phyloP scores from a whole-genome alignment of 2,797 vertebrate species.

The Acanthiza pusilla region DNA sequence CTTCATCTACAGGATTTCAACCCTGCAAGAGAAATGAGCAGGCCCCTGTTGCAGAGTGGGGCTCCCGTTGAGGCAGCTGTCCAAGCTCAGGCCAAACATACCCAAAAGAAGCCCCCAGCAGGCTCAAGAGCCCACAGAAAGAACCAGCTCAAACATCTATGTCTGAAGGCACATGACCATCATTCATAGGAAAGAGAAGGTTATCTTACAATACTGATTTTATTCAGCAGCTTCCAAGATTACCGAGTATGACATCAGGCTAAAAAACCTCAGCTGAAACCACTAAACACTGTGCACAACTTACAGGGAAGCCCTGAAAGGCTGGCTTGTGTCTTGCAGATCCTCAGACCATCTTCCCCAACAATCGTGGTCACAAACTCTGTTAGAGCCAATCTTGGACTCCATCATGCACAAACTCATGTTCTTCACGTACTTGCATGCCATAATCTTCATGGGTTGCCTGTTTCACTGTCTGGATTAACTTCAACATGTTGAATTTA shows the following conservation, averaged over 20 bases:
- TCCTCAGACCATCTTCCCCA: background rate
- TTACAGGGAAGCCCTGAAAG: background rate
- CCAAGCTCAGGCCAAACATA: accelerated
- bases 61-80: background rate
- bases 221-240: conserved; percentile 14
- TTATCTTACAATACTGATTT: background rate
- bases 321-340: background rate
- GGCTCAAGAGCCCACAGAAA: background rate
- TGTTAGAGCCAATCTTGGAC: background rate
- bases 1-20: background rate
- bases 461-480: background rate
- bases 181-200: background rate
- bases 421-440: background rate
- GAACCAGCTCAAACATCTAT: background rate
- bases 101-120: background rate
- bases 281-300: background rate
- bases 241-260: background rate
- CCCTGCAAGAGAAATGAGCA: accelerated
- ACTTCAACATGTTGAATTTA: background rate
- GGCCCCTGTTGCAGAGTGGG: background rate
- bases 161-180: background rate
- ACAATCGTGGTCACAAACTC: background rate
- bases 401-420: background rate
- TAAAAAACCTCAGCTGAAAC: conserved; percentile 14
- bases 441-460: background rate